These are phyloP conservation scores for Hippolais icterina DNA, from an alignment of 2,113 vertebrate species.

Conservation along the genomic window DNA sequence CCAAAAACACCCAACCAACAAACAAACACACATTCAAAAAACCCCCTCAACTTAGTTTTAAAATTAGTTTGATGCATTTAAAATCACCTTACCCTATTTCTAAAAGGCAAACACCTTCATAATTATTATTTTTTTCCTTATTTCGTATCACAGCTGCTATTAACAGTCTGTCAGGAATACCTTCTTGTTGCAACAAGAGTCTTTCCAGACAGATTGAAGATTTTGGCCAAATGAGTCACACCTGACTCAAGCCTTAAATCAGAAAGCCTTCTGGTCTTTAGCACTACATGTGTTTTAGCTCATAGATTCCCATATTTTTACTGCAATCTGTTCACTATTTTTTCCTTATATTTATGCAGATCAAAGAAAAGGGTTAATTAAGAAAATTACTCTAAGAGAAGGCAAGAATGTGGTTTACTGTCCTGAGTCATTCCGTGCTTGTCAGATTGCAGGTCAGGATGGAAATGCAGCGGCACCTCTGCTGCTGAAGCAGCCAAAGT, in stretches of 20 bases:
- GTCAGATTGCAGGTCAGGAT: not conserved
- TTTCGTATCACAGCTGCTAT: not conserved
- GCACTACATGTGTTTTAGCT: not conserved
- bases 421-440: not conserved
- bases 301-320: not conserved
- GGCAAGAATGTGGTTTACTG: not conserved
- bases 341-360: not conserved
- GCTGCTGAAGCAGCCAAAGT: not conserved
- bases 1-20: not conserved
- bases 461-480: not conserved
- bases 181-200: not conserved
- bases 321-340: not conserved
- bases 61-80: not conserved
- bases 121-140: not conserved
- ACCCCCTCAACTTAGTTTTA: not conserved
- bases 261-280: not conserved
- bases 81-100: not conserved
- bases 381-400: not conserved
- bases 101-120: not conserved
- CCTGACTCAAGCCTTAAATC: not conserved
- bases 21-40: too few species aligned
- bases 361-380: not conserved
- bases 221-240: not conserved
- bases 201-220: not conserved
- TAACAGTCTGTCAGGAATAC: not conserved